Base-by-base conservation (phyloP, 2,888 invertebrate genomes). In the Ectropis crepuscularia region DNA sequence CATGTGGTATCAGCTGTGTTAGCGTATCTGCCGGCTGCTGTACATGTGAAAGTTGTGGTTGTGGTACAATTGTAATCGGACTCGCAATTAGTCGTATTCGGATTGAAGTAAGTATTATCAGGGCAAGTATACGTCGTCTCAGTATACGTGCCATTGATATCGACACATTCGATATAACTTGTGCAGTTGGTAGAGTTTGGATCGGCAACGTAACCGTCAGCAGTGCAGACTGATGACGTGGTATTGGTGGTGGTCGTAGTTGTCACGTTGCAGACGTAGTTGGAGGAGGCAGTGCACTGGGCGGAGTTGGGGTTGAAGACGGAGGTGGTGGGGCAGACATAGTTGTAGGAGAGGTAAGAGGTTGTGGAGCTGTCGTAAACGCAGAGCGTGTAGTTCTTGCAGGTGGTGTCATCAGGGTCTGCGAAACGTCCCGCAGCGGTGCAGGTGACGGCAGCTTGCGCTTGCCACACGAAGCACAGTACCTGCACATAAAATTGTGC, bases 351-450 rank as follows among this genome's bases (percentile, higher is more conserved):
- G 10, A 83, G 2, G 64, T 81, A 90, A 36, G 75, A 69, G 45
- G 62, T 66, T n/a, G 62, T 78, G n/a, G 75, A 64, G 45, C 73
- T 73, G 62, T 74, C 70, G 63, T 75, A 81, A 45, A 86, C 79
- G 70, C 93, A 93, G 4, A 85, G 78, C 2, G 87, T 89, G 74
- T 92, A 93, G 69, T 86, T 88, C 69, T 85, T 72, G 73, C 92
- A 92, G 42, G 86, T 87, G 0, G 88, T 73, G 73, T 93, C 93
- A 5, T 63, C 72, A 0, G 83, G 74, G 63, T 92, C 86, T 0
- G 88, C 80, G 68, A 84, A 86, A 2, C 90, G 85, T 4, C 93
- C 82, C 0, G 79, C 73, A 0, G 76, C 65, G 0, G 88, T 86
- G 67, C 90, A 91, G 69, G 81, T 85, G 2, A 85, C 84, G n/a